Base-by-base conservation (phyloP, 2,797 vertebrate genomes). In the Silurus lanzhouensis region DNA sequence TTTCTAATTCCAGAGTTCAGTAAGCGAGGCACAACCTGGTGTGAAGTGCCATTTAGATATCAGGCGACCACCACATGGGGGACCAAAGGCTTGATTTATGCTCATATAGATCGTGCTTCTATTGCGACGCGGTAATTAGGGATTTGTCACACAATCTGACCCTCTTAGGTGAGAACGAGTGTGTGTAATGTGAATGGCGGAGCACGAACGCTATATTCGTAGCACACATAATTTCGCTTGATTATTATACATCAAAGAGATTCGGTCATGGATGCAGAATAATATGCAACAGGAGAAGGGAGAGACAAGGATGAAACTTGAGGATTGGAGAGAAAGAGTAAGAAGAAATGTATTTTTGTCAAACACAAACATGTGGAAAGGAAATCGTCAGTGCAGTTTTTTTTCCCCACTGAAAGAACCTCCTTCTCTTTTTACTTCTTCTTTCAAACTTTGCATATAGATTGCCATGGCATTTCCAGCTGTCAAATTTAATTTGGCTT, bases 161-260 rank as follows among this genome's bases (percentile, higher is more conserved):
- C 96, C 97, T 98, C 96, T 97, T 96, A 97, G 96, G 97, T 98
- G 97, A 96, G 97, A 97, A 98, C 97, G 95, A 97, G 97, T 98
- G 96, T 96, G 96, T 96, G 96, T 97, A 97, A 98, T 97, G 97
- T 95, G 96, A 97, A 96, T 95, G 94, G 94, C 93, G 92, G 95
- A 93, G 95, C 94, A 87, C 92, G 91, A 91, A 93, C 93, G 94
- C 95, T 97, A 52, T 75, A 74, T 83, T 94, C 93, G 94, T 93
- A 92, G 94, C 88, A 92, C 96, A 96, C 96, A 97, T 97, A 96
- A 97, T 98, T 98, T 96, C 95, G 95, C 95, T 95, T 96, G 97
- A 99, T 99, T 98, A 99, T 98, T 99, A 97, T 97, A 98, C 97
- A 99, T 98, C 97, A 99, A 97, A 97, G 96, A 92, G 92, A 96